These are phyloP conservation scores for Limnephilus lunatus DNA, from an alignment of 2,888 invertebrate genomes.

Conservation along the genomic window DNA sequence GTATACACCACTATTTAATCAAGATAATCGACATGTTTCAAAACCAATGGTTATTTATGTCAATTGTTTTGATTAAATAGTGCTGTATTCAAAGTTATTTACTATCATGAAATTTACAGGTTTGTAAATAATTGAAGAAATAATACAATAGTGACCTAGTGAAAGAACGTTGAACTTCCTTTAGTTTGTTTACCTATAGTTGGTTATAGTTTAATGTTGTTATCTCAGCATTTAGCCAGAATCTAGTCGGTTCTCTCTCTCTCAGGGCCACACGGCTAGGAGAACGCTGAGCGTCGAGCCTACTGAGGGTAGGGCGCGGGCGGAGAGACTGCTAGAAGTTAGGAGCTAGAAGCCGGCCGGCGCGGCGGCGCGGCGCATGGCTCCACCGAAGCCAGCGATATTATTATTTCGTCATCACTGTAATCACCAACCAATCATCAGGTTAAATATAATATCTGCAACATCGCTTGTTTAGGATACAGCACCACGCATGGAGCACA, in stretches of 20 bases:
- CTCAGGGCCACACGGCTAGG: neutral
- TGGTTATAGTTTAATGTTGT: neutral
- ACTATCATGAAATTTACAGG: too few relatives aligned
- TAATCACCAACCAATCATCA: neutral
- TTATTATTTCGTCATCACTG: neutral
- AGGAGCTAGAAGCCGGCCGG: neutral
- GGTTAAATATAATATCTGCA: slow-evolving; percentile 5
- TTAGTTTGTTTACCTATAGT: neutral
- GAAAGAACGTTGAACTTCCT: neutral
- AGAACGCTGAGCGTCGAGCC: neutral
- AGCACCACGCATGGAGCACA: neutral
- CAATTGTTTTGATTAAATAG: too few relatives aligned
- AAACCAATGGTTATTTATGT: too few relatives aligned
- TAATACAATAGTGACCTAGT: neutral
- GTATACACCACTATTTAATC: too few relatives aligned
- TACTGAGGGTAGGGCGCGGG: neutral
- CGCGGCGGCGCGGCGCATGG: too few relatives aligned
- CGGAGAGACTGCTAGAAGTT: too few relatives aligned
- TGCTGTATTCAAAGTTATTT: too few relatives aligned
- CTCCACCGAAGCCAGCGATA: neutral
- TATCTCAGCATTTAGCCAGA: neutral
- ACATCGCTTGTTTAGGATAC: neutral
- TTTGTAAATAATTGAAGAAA: neutral
- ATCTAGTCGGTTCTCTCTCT: neutral
- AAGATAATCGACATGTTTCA: too few relatives aligned